Conservation (phyloP, 2,113 vertebrate species). For the Nesoenas mayeri region DNA sequence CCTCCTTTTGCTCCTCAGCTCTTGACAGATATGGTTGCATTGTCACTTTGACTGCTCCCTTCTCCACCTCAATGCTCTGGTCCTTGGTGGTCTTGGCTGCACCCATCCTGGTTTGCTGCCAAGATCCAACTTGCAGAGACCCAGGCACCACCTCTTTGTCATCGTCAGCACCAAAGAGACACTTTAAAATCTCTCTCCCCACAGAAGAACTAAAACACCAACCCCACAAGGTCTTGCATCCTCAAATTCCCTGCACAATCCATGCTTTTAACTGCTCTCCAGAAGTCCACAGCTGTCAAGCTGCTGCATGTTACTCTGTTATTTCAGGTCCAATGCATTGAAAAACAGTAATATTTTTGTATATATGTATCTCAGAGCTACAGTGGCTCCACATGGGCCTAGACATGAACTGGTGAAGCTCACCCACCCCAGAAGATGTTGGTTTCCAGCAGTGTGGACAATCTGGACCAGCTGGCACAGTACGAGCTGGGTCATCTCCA, state of each 20-base stretch:
- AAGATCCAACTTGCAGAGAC: neutral
- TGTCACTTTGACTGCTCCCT: neutral
- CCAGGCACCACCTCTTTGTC: neutral
- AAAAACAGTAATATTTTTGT: neutral
- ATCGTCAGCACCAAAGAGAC: neutral
- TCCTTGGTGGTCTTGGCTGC: neutral
- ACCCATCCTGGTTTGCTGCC: neutral
- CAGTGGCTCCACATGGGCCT: neutral
- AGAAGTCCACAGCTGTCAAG: neutral
- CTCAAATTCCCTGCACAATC: neutral
- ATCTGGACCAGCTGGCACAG: rapidly evolving
- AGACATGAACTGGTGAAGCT: neutral
- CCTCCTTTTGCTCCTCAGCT: neutral
- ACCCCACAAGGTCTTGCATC: neutral
- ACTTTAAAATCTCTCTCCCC: rapidly evolving
- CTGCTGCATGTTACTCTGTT: neutral
- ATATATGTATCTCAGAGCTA: neutral
- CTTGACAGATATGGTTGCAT: rapidly evolving
- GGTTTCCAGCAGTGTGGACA: neutral
- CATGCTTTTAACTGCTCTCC: neutral
- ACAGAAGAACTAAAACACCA: neutral
- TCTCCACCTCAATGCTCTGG: neutral
- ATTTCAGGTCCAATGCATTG: neutral
- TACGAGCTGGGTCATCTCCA: neutral
- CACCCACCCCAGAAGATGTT: neutral